Percentiles rank a stretch among this genome's conserved stretches.
phyloP scores from a whole-genome alignment of 2,113 vertebrate species.

The Oncorhynchus masou region DNA sequence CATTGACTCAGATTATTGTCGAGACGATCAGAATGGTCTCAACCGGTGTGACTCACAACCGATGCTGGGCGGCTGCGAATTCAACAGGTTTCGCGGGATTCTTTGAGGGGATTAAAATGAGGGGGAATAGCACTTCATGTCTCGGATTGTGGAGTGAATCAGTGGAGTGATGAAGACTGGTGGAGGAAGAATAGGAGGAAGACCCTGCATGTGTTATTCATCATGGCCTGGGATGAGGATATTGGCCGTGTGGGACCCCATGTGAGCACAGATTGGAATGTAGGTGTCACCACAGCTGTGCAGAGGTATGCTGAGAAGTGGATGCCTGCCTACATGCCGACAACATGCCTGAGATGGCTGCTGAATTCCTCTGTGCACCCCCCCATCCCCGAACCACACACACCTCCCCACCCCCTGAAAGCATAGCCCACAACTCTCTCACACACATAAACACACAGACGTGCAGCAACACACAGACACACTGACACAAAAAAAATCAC shows the following conservation, averaged over 20 bases:
- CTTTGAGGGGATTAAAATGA: not conserved
- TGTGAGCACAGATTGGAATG: not conserved
- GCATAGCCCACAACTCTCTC: not conserved
- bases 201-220: not conserved
- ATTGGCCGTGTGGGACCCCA: not conserved
- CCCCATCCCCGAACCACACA: not conserved
- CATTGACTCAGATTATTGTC: not conserved
- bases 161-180: not conserved
- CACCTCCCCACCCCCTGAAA: not conserved
- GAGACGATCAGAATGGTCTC: not conserved
- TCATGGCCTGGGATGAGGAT: not conserved
- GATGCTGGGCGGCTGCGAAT: not conserved
- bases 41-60: not conserved
- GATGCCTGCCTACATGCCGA: not conserved
- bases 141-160: not conserved
- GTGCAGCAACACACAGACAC: not conserved
- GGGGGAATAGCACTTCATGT: not conserved
- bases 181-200: not conserved
- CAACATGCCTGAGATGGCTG: conserved; percentile 19
- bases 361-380: conserved; percentile 11
- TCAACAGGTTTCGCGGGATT: not conserved
- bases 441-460: not conserved
- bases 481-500: not conserved
- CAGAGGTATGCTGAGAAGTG: not conserved
- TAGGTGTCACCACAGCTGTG: conserved; percentile 17